These are phyloP conservation scores for Halcyon leucocephala DNA, from an alignment of 2,797 vertebrate species.

Conservation along the genomic window DNA sequence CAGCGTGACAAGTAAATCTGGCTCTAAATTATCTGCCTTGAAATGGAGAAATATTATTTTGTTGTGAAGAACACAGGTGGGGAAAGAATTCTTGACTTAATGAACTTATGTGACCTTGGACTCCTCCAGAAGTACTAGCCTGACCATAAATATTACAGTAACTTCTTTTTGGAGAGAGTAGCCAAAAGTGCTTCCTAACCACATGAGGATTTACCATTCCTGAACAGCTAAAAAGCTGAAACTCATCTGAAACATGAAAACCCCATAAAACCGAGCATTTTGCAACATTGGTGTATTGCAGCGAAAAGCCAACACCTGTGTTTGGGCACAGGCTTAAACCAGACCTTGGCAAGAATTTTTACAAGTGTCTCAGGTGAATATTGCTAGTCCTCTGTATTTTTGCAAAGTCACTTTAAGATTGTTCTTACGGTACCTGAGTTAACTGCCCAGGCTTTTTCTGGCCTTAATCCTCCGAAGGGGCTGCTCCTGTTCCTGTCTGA, in stretches of 20 bases:
- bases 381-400: not conserved
- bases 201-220: not conserved
- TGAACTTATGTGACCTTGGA: not conserved
- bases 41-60: not conserved
- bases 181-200: not conserved
- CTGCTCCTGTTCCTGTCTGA: not conserved
- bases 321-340: not conserved
- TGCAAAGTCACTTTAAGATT: not conserved
- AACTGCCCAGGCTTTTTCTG: not conserved
- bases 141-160: not conserved
- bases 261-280: not conserved
- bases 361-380: not conserved
- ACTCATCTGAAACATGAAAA: not conserved
- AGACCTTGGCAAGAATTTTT: not conserved
- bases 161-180: not conserved
- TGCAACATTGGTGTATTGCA: accelerated
- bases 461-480: not conserved
- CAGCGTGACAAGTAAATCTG: not conserved
- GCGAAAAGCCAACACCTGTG: not conserved
- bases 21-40: not conserved
- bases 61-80: not conserved
- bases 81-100: not conserved
- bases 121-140: not conserved
- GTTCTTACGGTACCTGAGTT: not conserved
- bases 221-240: not conserved